Conservation (phyloP, 2,888 invertebrate species). For the Eretmocerus hayati region DNA sequence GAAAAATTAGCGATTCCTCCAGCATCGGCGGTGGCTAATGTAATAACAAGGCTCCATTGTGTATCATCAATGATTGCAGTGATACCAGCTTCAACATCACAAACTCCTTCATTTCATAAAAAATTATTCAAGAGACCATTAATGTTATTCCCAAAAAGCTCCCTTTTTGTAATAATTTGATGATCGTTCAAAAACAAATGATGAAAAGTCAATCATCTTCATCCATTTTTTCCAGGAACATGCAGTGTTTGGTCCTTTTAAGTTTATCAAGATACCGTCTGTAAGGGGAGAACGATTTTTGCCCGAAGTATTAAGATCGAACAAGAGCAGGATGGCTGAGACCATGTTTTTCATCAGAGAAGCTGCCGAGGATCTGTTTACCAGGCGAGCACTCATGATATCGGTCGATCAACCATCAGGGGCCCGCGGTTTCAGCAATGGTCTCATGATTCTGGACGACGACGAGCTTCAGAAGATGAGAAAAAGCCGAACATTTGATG, state of each 20-base stretch:
- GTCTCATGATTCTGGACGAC: conserved; percentile 36
- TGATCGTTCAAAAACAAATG: no score
- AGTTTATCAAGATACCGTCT: conserved; percentile 38
- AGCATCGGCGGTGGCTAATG: no score
- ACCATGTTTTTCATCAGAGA: conserved; percentile 37
- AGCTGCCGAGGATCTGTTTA: conserved; percentile 37
- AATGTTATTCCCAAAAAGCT: no score
- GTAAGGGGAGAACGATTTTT: conserved; percentile 29
- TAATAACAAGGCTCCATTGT: no score
- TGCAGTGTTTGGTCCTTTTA: conserved; percentile 39
- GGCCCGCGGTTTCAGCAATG: conserved; percentile 30
- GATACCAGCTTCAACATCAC: no score
- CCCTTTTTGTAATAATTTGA: no score
- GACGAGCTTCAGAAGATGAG: conserved; percentile 35
- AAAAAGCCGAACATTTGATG: conserved; percentile 22
- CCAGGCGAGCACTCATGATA: conserved; percentile 41
- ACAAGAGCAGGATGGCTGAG: conserved; percentile 31
- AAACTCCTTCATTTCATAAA: no score
- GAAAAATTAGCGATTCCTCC: no score
- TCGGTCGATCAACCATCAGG: conserved; percentile 34
- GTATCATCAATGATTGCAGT: no score
- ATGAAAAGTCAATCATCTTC: no score
- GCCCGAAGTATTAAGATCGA: conserved; percentile 33
- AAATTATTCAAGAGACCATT: no score
- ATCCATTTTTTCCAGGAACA: conserved; percentile 33